phyloP scores from a whole-genome alignment of 2,888 invertebrate species.

The Campaea margaritaria region DNA sequence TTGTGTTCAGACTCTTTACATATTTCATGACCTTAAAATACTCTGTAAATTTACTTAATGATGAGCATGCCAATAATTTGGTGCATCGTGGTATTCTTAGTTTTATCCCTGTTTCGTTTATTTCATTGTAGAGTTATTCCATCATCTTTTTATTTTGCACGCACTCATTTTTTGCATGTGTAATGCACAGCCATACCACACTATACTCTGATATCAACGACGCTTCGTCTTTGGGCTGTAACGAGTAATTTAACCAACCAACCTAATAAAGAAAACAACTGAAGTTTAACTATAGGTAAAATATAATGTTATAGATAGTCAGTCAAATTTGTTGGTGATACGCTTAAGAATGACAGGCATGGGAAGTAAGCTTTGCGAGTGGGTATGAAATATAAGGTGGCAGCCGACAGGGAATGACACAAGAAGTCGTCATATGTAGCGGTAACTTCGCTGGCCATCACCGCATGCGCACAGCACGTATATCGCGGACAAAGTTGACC shows the following conservation, averaged over 20 bases:
- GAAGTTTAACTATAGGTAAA: neutral
- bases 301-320: neutral
- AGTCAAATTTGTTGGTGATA: no score
- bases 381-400: no score
- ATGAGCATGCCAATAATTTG: constrained; percentile 36
- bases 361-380: no score
- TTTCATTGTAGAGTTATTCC: constrained; percentile 24
- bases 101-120: constrained; percentile 16
- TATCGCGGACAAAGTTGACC: neutral
- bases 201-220: constrained; percentile 32
- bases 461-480: neutral
- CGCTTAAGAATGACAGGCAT: no score
- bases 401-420: no score
- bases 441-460: no score
- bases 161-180: constrained; percentile 41
- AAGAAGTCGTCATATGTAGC: no score
- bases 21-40: constrained; percentile 6
- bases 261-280: neutral
- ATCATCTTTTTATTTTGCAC: constrained; percentile 37
- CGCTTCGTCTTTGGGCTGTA: constrained; percentile 12
- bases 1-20: no score
- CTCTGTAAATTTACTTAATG: constrained; percentile 9
- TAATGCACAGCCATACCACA: constrained; percentile 40
- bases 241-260: constrained; percentile 4
- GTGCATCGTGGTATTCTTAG: constrained; percentile 27